These are phyloP conservation scores for Gastrophysa polygoni DNA, from an alignment of 2,888 invertebrate species.

Conservation along the genomic window DNA sequence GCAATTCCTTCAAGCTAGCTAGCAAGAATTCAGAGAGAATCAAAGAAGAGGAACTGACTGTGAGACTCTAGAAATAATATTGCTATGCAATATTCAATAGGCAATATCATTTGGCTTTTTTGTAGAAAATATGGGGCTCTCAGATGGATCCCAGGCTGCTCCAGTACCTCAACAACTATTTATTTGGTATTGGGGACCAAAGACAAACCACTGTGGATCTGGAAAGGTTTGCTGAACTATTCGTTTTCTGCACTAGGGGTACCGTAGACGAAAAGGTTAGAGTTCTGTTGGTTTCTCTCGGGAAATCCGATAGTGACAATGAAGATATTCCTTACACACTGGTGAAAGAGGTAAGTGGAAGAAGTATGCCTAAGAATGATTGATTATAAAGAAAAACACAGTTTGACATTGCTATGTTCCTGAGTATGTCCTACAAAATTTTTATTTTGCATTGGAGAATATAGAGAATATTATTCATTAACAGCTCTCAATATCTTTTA, in stretches of 20 bases:
- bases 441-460: too few species aligned
- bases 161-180: slow-evolving; percentile 71
- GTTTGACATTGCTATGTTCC: too few species aligned
- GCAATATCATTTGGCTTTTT: slow-evolving; percentile 15
- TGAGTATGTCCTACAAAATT: too few species aligned
- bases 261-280: slow-evolving; percentile 68
- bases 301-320: slow-evolving; percentile 61
- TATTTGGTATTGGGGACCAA: slow-evolving; percentile 65
- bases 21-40: slow-evolving; percentile 70
- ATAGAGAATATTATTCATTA: too few species aligned
- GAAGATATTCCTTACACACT: slow-evolving; percentile 66
- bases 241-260: slow-evolving; percentile 72
- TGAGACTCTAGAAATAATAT: slow-evolving; percentile 55
- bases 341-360: slow-evolving; percentile 64
- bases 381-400: neutral
- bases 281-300: slow-evolving; percentile 65
- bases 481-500: too few species aligned
- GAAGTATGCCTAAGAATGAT: too few species aligned
- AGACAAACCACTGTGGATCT: slow-evolving; percentile 64
- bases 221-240: slow-evolving; percentile 71
- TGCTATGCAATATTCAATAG: too few species aligned
- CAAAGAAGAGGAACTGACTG: slow-evolving; percentile 70
- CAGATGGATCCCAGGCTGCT: slow-evolving; percentile 71
- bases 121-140: slow-evolving; percentile 72
- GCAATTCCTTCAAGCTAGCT: slow-evolving; percentile 66